Base-by-base conservation (phyloP, 2,113 vertebrate species). In the Sorex fumeus region DNA sequence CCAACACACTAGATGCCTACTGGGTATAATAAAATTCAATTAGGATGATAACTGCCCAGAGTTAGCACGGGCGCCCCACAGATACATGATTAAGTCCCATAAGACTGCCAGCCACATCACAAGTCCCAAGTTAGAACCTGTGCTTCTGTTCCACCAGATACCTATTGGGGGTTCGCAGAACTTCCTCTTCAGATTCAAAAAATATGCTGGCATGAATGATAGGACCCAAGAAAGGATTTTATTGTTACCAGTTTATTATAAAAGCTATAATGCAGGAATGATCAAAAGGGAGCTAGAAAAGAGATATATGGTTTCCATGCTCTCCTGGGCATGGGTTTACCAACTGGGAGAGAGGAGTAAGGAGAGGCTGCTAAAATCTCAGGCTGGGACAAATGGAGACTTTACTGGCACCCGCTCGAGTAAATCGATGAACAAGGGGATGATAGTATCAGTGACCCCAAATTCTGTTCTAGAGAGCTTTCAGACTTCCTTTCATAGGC, bases 191-290 rank as follows among this genome's bases (percentile, higher is more conserved):
- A 32, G 62, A 30, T 45, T 45, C 34, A 32, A 23, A 23, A 8
- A 43, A 53, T 76, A 19, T 69, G 60, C 32, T 53, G 66, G 62
- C 19, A 30, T 30, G 47, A 23, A 27, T 60, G 34, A 23, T 0
- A 70, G 47, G 77, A 84, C 72, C 77, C 47, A 77, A 60, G 30
- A 69, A 84, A 84, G 80, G 28, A 21, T 30, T 70, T 57, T 45
- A 34, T 30, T 60, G 7, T 60, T 69, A 69, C 19, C 1, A 21
- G 45, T 70, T 84, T 84, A 57, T 60, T 57, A 69, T 16, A 69
- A 57, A 84, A 79, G 71, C 32, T 67, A 13, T 34, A 53, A 67
- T 23, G 76, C 82, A 60, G 30, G 18, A 57, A 77, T 15, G 45
- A 45, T 8, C 45, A 45, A 21, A 34, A 7, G 23, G 34, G 66